Evolutionary conservation across 2,113 vertebrate species (phyloP).

Genomic region (Cyprinus carpio): DNA sequence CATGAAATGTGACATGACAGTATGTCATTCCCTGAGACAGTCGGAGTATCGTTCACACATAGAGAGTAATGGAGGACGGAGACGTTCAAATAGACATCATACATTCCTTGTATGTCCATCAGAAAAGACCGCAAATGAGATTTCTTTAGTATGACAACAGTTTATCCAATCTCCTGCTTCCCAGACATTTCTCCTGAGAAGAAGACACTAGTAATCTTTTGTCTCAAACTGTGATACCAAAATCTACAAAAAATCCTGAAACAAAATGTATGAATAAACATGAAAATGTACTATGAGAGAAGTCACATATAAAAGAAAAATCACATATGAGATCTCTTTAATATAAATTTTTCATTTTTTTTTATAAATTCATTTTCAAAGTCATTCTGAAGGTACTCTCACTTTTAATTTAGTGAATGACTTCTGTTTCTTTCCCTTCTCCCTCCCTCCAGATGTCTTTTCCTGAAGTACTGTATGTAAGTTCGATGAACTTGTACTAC

Average conservation of each 20-base stretch:
- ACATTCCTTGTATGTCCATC: not conserved
- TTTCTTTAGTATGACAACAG: not conserved
- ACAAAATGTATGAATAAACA: too few species aligned
- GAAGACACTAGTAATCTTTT: not conserved
- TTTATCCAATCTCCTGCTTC: not conserved
- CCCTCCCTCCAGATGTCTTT: too few species aligned
- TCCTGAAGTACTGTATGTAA: too few species aligned
- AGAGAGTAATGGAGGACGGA: not conserved
- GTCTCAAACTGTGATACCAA: not conserved
- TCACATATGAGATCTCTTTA: too few species aligned
- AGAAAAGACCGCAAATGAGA: not conserved
- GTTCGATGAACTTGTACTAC: too few species aligned
- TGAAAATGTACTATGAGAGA: too few species aligned
- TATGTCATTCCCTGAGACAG: slow-evolving; percentile 37
- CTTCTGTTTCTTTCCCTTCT: too few species aligned
- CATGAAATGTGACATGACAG: slow-evolving; percentile 39
- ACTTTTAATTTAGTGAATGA: too few species aligned
- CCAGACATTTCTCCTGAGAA: not conserved
- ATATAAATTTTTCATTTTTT: too few species aligned
- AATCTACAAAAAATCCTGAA: not conserved
- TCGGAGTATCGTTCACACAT: slow-evolving; percentile 19
- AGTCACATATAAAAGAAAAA: too few species aligned
- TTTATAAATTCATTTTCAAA: too few species aligned
- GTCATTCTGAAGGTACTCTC: too few species aligned
- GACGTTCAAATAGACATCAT: not conserved